Base-by-base conservation (phyloP, 2,113 vertebrate genomes). In the Amblyornis subalaris region DNA sequence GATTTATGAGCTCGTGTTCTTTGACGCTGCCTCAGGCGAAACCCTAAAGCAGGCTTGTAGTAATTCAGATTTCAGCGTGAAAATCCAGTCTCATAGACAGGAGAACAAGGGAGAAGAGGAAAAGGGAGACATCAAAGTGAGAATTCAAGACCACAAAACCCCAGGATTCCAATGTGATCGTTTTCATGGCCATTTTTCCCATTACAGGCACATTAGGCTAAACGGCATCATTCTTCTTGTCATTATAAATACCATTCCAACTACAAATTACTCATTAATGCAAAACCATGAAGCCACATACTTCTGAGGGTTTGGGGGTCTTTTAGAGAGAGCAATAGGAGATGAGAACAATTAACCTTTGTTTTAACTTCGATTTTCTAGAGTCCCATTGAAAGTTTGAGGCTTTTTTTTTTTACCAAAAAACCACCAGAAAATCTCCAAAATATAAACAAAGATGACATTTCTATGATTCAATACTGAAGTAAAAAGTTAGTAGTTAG, bases 31-130 rank as follows among this genome's bases (percentile, higher is more conserved):
- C 53, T 64, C 4, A 2, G 16, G 38, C 22, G 75, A 62, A 69
- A 29, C 13, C 45, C 64, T 7, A 35, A 22, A 47, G 35, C 19
- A 69, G 21, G 20, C 15, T n/a, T 7, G 1, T 45, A 23, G 14
- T 31, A 53, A 31, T 25, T 36, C 0, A 5, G 31, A 44, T 65
- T 90, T 76, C 42, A 48, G 26, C 0, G 29, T 58, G 57, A 62
- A 82, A 71, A 62, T 1, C 7, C 2, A 4, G 28, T 40, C 40
- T 21, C 17, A 2, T 3, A 51, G 54, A 74, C 33, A 7, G 14
- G n/a, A 0, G 0, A 65, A 61, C 0, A 1, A 69, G 31, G 9
- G 12, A 76, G 20, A 60, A 47, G 26, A 54, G 11, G 31, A 64
- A 73, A 72, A 81, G 18, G 11, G 26, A 72, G 13, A 36, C 48